Evolutionary conservation across 2,797 vertebrate species (phyloP).

Genomic region (Ceryle rudis): DNA sequence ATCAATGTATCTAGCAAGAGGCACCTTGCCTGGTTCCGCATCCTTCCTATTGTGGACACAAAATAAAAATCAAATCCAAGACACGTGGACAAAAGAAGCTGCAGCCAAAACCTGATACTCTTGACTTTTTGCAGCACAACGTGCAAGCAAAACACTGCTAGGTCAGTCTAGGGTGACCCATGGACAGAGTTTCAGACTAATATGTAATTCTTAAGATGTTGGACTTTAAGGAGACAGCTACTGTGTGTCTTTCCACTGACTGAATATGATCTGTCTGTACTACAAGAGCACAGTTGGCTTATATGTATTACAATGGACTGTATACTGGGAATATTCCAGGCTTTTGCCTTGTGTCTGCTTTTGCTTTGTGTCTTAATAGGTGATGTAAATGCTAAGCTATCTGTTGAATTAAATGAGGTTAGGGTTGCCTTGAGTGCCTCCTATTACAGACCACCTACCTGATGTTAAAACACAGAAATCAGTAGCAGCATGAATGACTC

Average conservation of each 20-base stretch:
- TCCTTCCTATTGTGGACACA: background rate
- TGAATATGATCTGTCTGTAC: background rate
- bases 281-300: background rate
- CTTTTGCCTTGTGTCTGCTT: background rate
- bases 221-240: background rate
- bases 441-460: background rate
- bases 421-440: background rate
- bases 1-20: background rate
- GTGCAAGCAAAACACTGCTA: background rate
- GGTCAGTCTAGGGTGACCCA: background rate
- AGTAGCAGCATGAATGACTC: conserved; percentile 26
- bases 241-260: background rate
- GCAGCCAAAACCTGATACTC: background rate
- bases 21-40: background rate
- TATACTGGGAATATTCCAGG: background rate
- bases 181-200: background rate
- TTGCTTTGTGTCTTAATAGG: background rate
- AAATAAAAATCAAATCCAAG: background rate
- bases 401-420: background rate
- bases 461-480: conserved; percentile 42
- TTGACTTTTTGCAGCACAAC: background rate
- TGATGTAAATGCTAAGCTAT: background rate
- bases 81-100: background rate
- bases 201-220: background rate
- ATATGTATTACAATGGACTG: background rate